phyloP scores from a whole-genome alignment of 1,140 invertebrate genomes.

The Aphidius gifuensis region DNA sequence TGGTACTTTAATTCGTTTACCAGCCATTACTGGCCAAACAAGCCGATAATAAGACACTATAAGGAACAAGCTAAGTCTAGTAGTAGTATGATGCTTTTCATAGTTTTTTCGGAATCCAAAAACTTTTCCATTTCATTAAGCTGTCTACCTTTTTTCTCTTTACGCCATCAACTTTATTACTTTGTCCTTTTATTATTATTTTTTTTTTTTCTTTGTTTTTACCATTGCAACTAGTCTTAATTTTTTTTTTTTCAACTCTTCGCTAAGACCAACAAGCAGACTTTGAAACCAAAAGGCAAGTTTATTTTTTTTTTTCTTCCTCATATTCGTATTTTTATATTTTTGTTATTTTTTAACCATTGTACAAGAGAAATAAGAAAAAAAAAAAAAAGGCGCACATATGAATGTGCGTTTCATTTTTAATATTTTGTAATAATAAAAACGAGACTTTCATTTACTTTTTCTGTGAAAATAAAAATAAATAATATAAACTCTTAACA shows the following conservation, averaged over 20 bases:
- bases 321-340: background rate
- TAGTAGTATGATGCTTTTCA: background rate
- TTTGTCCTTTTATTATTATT: constrained; percentile 26
- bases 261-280: too few relatives aligned
- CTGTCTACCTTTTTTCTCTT: constrained; percentile 29
- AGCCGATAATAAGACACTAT: constrained; percentile 8
- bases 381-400: too few relatives aligned
- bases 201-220: constrained; percentile 30
- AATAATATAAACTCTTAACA: too few relatives aligned
- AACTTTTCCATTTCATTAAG: constrained; percentile 52
- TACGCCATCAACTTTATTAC: constrained; percentile 45
- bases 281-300: too few relatives aligned
- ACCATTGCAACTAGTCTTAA: constrained; percentile 15
- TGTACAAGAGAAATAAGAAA: too few relatives aligned
- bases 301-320: background rate
- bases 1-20: constrained; percentile 47
- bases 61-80: constrained; percentile 12
- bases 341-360: too few relatives aligned
- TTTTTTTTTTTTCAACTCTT: background rate
- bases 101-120: constrained; percentile 21
- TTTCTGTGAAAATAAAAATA: too few relatives aligned
- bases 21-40: constrained; percentile 33
- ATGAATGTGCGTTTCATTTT: too few relatives aligned
- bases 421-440: too few relatives aligned
- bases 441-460: too few relatives aligned